phyloP scores from a whole-genome alignment of 2,888 invertebrate species.

The Rhamnusium bicolor region DNA sequence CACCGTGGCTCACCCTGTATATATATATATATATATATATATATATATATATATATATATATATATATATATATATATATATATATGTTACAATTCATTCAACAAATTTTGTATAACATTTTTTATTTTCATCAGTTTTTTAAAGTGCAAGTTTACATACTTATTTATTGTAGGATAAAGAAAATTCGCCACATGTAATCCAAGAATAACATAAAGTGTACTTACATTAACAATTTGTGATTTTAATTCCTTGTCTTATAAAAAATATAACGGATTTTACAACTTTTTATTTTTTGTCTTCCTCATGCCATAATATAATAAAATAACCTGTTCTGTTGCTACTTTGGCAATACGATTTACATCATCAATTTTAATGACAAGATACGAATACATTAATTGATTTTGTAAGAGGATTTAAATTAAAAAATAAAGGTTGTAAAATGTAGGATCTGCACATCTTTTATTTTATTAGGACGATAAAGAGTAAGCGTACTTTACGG shows the following conservation, averaged over 20 bases:
- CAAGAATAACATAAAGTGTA: background rate
- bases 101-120: no score
- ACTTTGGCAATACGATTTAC: background rate
- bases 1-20: no score
- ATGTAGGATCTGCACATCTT: background rate
- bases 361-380: conserved; percentile 3
- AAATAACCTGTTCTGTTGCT: background rate
- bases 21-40: no score
- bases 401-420: conserved; percentile 12
- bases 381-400: background rate
- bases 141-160: no score
- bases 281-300: background rate
- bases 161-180: no score
- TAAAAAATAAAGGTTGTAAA: conserved; percentile 19
- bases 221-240: background rate
- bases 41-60: no score
- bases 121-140: no score
- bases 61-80: no score
- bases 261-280: background rate
- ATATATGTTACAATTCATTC: no score
- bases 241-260: background rate
- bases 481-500: conserved; percentile 39
- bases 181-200: background rate
- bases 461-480: conserved; percentile 39
- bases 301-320: background rate